Percentiles rank a stretch among this genome's conserved stretches.
These are phyloP conservation scores for Hippopotamyrus pictus DNA, from an alignment of 2,797 vertebrate species.

Conservation along the genomic window DNA sequence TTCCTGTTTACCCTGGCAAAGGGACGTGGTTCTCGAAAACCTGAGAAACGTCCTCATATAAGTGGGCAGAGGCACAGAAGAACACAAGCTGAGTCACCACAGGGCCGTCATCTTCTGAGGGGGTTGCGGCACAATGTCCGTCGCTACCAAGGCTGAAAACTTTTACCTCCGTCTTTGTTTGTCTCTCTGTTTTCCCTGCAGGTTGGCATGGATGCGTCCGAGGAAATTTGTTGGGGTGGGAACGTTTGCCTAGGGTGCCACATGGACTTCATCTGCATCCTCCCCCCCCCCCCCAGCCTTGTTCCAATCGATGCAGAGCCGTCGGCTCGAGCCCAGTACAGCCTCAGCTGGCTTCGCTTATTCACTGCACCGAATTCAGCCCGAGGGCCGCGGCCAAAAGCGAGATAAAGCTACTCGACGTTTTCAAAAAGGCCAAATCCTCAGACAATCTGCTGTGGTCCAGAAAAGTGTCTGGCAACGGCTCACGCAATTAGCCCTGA, in stretches of 20 bases:
- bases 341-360: slow-evolving; percentile 37
- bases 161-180: not conserved
- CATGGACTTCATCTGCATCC: not conserved
- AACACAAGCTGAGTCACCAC: slow-evolving; percentile 36
- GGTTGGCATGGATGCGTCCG: not conserved
- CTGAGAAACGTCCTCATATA: slow-evolving; percentile 43
- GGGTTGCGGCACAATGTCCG: not conserved
- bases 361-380: slow-evolving; percentile 39
- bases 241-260: not conserved
- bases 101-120: slow-evolving; percentile 39
- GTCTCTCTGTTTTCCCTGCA: not conserved
- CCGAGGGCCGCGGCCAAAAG: slow-evolving; percentile 39
- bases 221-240: not conserved
- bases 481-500: slow-evolving; percentile 36
- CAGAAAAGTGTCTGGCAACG: slow-evolving; percentile 39
- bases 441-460: slow-evolving; percentile 35
- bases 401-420: slow-evolving; percentile 38
- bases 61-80: slow-evolving; percentile 46
- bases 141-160: not conserved
- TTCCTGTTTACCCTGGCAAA: slow-evolving; percentile 43
- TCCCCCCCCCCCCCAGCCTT: slow-evolving; percentile 23
- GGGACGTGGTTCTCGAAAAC: slow-evolving; percentile 41
- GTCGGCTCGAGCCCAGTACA: slow-evolving; percentile 22
- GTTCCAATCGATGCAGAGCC: slow-evolving; percentile 1
- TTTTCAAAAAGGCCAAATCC: slow-evolving; percentile 40